Evolutionary conservation across 2,113 vertebrate genomes (phyloP).

Genomic region (Daphoenositta chrysoptera): DNA sequence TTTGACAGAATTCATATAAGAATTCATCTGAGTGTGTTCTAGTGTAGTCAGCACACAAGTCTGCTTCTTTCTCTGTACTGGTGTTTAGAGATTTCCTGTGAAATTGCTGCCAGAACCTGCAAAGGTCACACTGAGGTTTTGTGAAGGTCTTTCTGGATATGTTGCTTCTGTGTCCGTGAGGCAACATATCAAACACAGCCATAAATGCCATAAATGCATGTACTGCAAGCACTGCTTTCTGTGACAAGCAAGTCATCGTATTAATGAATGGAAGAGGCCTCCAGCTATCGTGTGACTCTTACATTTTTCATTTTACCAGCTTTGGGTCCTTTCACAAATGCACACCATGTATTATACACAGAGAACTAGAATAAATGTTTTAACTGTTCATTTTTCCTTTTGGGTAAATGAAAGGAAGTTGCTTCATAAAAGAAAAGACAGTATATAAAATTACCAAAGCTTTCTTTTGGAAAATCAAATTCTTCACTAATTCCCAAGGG

Average conservation of each 20-base stretch:
- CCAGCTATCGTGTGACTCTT: not conserved
- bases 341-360: not conserved
- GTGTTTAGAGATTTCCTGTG: not conserved
- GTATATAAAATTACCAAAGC: not conserved
- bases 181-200: not conserved
- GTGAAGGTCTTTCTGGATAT: not conserved
- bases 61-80: not conserved
- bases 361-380: not conserved
- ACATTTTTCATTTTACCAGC: not conserved
- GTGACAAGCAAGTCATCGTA: not conserved
- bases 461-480: not conserved
- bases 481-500: not conserved
- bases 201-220: not conserved
- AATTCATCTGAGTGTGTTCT: not conserved
- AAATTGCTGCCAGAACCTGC: not conserved
- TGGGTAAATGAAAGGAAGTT: not conserved
- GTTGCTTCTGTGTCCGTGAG: not conserved
- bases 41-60: not conserved
- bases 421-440: not conserved
- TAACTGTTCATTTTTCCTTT: not conserved
- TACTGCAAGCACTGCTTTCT: not conserved
- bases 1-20: not conserved
- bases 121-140: not conserved
- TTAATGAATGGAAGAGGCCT: not conserved
- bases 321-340: not conserved